These are phyloP conservation scores for Vespertilio murinus DNA, from an alignment of 2,797 vertebrate genomes.

Conservation along the genomic window DNA sequence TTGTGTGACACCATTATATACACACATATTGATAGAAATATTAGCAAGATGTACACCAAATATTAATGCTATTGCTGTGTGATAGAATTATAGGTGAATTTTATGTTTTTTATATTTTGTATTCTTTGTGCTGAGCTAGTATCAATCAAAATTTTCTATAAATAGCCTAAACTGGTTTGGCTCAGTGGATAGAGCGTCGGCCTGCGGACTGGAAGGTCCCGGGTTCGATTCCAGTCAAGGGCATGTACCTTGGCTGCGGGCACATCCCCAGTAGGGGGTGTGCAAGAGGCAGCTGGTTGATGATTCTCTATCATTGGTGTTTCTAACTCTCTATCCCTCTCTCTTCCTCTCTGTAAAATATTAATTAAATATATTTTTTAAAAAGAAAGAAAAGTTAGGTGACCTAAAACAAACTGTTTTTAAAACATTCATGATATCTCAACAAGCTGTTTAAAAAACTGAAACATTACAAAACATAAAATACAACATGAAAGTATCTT, in stretches of 20 bases:
- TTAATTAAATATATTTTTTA: too few species aligned
- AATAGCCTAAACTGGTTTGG: too few species aligned
- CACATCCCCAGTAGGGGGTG: too few species aligned
- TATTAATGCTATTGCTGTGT: background rate
- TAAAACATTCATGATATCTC: background rate
- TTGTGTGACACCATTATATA: background rate
- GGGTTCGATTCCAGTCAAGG: too few species aligned
- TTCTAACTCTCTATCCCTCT: too few species aligned
- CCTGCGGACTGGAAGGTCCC: too few species aligned
- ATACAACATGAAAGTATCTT: background rate
- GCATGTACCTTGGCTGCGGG: too few species aligned
- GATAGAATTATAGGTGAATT: background rate
- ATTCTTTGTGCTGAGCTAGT: conserved; percentile 6
- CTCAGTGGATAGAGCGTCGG: too few species aligned
- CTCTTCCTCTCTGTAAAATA: too few species aligned
- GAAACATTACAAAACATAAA: conserved; percentile 20
- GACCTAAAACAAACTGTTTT: background rate
- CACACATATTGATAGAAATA: background rate
- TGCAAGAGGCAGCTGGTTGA: too few species aligned
- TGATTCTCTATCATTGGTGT: too few species aligned
- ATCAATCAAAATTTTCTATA: background rate
- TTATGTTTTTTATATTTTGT: background rate
- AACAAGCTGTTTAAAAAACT: background rate
- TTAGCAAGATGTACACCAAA: background rate
- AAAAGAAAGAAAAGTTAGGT: conserved; percentile 27